phyloP scores from a whole-genome alignment of 1,140 invertebrate species.

The Orussus abietinus region DNA sequence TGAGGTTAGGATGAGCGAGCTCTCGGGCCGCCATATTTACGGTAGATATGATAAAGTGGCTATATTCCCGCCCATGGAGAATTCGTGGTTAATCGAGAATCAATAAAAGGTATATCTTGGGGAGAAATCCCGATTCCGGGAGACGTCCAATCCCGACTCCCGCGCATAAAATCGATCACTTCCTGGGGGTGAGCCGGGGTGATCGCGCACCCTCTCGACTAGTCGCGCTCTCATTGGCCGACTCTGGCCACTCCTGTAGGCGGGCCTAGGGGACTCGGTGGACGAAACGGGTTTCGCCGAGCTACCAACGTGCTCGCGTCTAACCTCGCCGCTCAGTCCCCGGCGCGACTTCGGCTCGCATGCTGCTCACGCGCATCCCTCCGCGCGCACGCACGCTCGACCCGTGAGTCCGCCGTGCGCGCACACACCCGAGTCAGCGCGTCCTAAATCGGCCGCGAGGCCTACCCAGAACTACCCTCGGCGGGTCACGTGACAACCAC shows the following conservation, averaged over 20 bases:
- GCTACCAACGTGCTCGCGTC: conserved; percentile 22
- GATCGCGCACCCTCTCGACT: conserved; percentile 30
- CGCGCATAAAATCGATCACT: conserved; percentile 2
- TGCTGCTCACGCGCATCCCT: conserved; percentile 12
- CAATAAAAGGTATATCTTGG: no score
- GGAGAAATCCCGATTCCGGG: no score
- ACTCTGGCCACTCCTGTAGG: conserved; percentile 44
- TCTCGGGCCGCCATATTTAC: no score
- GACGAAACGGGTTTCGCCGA: conserved; percentile 16
- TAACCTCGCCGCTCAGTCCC: conserved; percentile 33
- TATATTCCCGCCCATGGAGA: no score
- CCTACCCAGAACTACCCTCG: no score
- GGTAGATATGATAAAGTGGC: no score
- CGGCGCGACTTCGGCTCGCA: conserved; percentile 36
- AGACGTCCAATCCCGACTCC: no score
- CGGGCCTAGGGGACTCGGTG: conserved; percentile 26
- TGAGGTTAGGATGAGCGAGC: no score
- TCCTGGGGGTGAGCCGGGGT: conserved; percentile 1
- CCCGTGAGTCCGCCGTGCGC: background rate
- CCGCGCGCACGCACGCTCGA: background rate
- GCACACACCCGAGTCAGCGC: no score
- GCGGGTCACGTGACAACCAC: no score
- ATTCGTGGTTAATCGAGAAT: no score
- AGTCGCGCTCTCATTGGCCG: conserved; percentile 33
- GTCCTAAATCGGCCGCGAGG: no score